Conservation (phyloP, 2,113 vertebrate genomes). For the Naja naja region DNA sequence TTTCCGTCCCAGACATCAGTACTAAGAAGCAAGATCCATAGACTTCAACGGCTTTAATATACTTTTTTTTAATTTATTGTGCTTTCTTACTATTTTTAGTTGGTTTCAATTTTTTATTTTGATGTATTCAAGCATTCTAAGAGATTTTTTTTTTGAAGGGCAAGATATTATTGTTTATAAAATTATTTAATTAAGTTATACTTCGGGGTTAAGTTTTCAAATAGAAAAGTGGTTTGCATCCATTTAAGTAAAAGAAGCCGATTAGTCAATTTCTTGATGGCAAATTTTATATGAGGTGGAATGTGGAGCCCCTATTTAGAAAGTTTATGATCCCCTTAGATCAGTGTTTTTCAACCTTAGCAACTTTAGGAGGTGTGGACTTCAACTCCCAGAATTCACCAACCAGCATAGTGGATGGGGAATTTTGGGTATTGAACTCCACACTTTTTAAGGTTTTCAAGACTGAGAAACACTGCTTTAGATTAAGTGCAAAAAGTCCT, state of each 20-base stretch:
- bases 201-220: slow-evolving; percentile 21
- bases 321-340: not conserved
- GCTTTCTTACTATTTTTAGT: not conserved
- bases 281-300: not conserved
- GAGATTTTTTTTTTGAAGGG: not conserved
- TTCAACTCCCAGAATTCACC: not conserved
- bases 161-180: not conserved
- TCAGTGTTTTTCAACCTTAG: not conserved
- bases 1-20: not conserved
- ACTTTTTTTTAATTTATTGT: not conserved
- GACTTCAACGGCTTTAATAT: not conserved
- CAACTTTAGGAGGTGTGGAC: not conserved
- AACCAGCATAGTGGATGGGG: not conserved
- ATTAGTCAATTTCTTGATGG: not conserved
- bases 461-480: not conserved
- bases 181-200: slow-evolving; percentile 62
- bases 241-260: not conserved
- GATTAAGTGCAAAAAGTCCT: not conserved
- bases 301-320: not conserved
- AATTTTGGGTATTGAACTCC: not conserved
- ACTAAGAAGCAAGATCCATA: not conserved
- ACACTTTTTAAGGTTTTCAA: not conserved
- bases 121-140: not conserved
- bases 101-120: not conserved
- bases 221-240: not conserved